These are phyloP conservation scores for Macroramphosus scolopax DNA, from an alignment of 2,797 vertebrate genomes.

Conservation along the genomic window DNA sequence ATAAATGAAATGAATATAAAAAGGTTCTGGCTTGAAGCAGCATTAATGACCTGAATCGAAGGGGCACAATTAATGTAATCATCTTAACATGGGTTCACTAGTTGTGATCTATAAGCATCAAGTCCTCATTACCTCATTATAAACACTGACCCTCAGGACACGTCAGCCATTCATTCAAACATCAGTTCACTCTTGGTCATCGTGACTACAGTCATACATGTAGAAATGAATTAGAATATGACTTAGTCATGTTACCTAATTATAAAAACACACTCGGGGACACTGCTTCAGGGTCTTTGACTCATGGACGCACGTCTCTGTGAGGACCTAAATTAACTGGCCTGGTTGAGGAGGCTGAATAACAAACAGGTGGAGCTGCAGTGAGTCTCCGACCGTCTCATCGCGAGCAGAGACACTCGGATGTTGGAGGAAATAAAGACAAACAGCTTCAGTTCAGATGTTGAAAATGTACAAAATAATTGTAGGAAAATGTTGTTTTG, in stretches of 20 bases:
- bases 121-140: background rate
- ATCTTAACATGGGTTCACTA: background rate
- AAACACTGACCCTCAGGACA: background rate
- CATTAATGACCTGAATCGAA: too few species aligned
- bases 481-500: too few species aligned
- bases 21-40: too few species aligned
- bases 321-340: constrained; percentile 11
- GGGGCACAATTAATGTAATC: background rate
- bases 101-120: background rate
- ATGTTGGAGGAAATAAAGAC: too few species aligned
- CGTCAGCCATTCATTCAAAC: background rate
- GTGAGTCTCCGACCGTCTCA: too few species aligned
- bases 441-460: too few species aligned
- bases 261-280: constrained; percentile 4
- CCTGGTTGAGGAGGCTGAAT: constrained; percentile 6
- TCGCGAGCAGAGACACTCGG: too few species aligned
- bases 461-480: too few species aligned
- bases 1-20: too few species aligned
- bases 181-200: background rate
- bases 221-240: constrained; percentile 10
- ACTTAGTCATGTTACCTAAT: constrained; percentile 21
- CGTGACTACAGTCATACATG: background rate
- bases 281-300: constrained; percentile 16
- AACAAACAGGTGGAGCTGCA: too few species aligned
- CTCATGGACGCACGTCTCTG: constrained; percentile 19